Evolutionary conservation across 2,888 invertebrate genomes (phyloP).

Genomic region (Andrena flavipes): DNA sequence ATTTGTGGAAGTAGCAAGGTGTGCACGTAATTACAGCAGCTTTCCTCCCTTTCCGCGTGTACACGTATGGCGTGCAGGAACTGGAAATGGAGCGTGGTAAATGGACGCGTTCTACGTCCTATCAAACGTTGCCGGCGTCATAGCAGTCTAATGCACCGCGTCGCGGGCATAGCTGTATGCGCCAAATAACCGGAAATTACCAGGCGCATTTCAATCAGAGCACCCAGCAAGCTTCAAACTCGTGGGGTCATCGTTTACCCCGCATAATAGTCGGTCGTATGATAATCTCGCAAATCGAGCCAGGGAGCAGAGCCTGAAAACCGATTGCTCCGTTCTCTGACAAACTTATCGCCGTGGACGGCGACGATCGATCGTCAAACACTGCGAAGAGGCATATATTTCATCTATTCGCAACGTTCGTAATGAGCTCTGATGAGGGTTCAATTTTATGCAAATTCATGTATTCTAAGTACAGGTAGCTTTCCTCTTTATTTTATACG

Average conservation of each 20-base stretch:
- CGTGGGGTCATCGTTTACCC: constrained; percentile 73
- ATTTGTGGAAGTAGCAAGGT: not conserved
- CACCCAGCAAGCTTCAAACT: constrained; percentile 59
- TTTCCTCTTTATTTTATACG: too few species aligned
- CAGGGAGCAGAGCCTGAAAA: constrained; percentile 54
- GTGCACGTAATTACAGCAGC: constrained; percentile 13
- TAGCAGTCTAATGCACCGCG: constrained; percentile 70
- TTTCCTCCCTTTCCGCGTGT: constrained; percentile 22
- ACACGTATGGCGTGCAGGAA: constrained; percentile 6
- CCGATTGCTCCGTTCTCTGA: constrained; percentile 56
- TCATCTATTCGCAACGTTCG: constrained; percentile 15
- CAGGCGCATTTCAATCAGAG: constrained; percentile 78
- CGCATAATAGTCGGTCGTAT: constrained; percentile 74
- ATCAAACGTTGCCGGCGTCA: constrained; percentile 69
- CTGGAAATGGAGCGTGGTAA: constrained; percentile 68
- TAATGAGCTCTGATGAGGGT: constrained; percentile 13
- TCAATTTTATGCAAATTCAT: not conserved
- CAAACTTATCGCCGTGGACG: constrained; percentile 34
- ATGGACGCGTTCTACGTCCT: constrained; percentile 63
- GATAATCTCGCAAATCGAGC: constrained; percentile 74
- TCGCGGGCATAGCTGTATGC: constrained; percentile 70
- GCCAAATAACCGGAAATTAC: constrained; percentile 79
- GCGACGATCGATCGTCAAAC: constrained; percentile 54
- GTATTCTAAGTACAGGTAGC: too few species aligned
- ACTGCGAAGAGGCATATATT: constrained; percentile 34